A percentile compares a stretch with the other conserved stretches of the same genome.
These are phyloP conservation scores for Onychostoma macrolepis DNA, from an alignment of 2,113 vertebrate species.

Conservation along the genomic window DNA sequence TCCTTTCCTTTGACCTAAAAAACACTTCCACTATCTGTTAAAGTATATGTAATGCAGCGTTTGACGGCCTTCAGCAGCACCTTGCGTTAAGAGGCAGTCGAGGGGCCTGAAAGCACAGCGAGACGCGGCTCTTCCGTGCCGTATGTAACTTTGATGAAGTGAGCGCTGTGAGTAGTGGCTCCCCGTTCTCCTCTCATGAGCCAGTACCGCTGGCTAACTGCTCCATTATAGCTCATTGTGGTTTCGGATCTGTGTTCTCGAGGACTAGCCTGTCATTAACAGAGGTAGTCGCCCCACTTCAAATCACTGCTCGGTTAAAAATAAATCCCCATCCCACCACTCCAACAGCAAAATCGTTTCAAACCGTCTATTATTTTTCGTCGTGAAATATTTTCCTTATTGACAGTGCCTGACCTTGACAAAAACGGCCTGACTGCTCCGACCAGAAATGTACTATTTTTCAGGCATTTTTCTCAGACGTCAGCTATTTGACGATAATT, in stretches of 20 bases:
- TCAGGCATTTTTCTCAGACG: background rate
- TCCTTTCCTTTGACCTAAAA: background rate
- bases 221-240: constrained; percentile 48
- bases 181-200: constrained; percentile 22
- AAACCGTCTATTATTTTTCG: constrained; percentile 12
- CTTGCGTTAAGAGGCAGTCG: constrained; percentile 17
- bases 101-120: constrained; percentile 1
- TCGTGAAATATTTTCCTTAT: constrained; percentile 28
- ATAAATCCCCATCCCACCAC: constrained; percentile 37
- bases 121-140: background rate
- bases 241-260: constrained; percentile 39
- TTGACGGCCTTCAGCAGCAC: constrained; percentile 34
- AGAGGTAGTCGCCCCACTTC: constrained; percentile 49
- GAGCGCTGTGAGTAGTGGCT: constrained; percentile 23
- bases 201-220: constrained; percentile 32
- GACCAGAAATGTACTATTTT: constrained; percentile 15
- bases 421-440: background rate
- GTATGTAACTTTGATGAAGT: constrained; percentile 45
- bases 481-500: constrained; percentile 41
- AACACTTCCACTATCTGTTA: background rate
- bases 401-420: constrained; percentile 25
- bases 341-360: background rate
- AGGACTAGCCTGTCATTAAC: constrained; percentile 49
- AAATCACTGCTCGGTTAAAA: constrained; percentile 52
- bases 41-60: background rate